Conservation (phyloP, 2,797 vertebrate genomes). For the Epinephelus malabaricus region DNA sequence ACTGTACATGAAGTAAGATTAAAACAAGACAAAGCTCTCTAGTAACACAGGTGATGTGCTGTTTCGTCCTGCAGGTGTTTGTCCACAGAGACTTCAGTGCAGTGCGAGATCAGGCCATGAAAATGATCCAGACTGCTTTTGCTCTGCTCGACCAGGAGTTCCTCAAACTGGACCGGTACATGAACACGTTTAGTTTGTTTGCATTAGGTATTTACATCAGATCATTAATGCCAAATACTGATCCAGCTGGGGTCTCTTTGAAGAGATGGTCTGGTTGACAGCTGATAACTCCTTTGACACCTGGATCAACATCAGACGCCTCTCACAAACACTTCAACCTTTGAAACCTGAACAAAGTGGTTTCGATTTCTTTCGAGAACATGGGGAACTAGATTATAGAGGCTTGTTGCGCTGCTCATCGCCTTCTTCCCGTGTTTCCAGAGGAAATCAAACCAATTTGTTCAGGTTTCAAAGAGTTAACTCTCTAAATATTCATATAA, state of each 20-base stretch:
- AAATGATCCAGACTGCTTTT: slow-evolving; percentile 84
- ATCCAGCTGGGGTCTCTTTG: no score
- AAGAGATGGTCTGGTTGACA: neutral
- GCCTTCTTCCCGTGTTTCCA: no score
- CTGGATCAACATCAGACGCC: no score
- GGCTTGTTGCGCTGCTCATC: no score
- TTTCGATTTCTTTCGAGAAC: no score
- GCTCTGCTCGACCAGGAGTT: slow-evolving; percentile 84
- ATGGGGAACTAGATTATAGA: no score
- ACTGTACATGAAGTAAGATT: neutral
- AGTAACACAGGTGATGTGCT: neutral
- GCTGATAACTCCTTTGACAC: neutral
- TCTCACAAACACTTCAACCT: no score
- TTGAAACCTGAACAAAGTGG: no score
- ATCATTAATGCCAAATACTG: neutral
- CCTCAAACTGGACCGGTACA: slow-evolving; percentile 84
- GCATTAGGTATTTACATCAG: neutral
- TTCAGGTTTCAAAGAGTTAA: no score
- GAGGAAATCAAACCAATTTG: no score
- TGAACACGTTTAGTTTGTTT: neutral
- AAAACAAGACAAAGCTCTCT: no score
- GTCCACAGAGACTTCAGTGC: slow-evolving; percentile 78
- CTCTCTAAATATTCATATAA: neutral
- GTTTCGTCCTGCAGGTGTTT: slow-evolving; percentile 56
- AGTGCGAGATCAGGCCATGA: slow-evolving; percentile 81